Evolutionary conservation across 2,797 vertebrate species (phyloP), one percentile per base, ranked within the genome.

Genomic region (Cossypha polioptera): DNA sequence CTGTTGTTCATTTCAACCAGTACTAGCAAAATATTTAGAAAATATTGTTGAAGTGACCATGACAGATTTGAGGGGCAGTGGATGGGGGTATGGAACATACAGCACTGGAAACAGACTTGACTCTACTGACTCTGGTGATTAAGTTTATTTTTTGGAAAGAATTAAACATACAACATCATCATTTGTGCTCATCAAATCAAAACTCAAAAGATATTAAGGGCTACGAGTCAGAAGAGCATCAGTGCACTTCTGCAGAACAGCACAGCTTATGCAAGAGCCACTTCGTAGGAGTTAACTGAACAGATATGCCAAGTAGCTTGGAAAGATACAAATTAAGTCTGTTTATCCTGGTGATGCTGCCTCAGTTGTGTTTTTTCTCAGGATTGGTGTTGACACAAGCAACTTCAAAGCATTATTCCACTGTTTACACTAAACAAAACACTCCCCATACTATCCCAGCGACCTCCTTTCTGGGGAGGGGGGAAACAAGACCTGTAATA

Each of bases 331-430:
- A 83, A 87, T 83, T 87, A 86, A 95, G 61, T 51, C 43, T 92
- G 86, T 92, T 93, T 84, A 90, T 63, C 73, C 63, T 58, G 31
- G 71, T 69, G 61, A 88, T 54, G 42, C 50, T 71, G 75, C 35
- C 90, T 82, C 57, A 74, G 74, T 93, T 76, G 50, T 51, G 36
- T 40, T 86, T 80, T 90, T 57, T 6, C 7, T 78, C 69, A 42
- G 65, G 51, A 88, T 2, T 72, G 6, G 10, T 97, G 88, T 94
- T 97, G 88, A 85, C 93, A 93, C 80, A 95, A 95, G 75, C 81
- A 93, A 93, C 91, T 96, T 96, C 94, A 96, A 96, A 96, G 96
- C 85, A 92, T 93, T 95, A 94, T 91, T 86, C 42, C 65, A 62
- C 28, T 74, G 81, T 77, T 95, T 95, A 95, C 59, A 68, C 42